Conservation (phyloP, 2,113 vertebrate genomes). For the Corythaeola cristata region DNA sequence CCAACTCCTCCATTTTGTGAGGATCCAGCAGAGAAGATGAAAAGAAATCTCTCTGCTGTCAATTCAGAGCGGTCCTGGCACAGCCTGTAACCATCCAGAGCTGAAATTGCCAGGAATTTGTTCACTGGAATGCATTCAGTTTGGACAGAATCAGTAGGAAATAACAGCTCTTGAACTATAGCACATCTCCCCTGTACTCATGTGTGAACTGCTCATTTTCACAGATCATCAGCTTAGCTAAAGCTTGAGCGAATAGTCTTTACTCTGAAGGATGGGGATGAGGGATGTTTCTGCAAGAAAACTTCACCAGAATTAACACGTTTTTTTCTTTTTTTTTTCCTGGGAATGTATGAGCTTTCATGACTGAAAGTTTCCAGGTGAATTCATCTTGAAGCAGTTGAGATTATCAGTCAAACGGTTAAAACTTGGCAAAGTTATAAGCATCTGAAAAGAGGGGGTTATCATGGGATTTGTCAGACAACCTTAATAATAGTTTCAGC, state of each 20-base stretch:
- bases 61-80: constrained; percentile 59
- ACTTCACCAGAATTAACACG: background rate
- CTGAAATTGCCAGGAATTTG: constrained; percentile 64
- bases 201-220: constrained; percentile 69
- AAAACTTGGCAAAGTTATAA: background rate
- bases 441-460: background rate
- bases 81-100: constrained; percentile 58
- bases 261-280: background rate
- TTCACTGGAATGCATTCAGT: constrained; percentile 62
- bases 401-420: background rate
- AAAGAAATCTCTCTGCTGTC: constrained; percentile 64
- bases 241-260: constrained; percentile 44
- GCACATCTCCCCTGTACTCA: constrained; percentile 60
- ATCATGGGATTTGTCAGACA: constrained; percentile 25
- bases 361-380: background rate
- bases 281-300: background rate
- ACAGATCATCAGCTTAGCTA: constrained; percentile 66
- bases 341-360: background rate
- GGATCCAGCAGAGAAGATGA: constrained; percentile 60
- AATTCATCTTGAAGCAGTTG: constrained; percentile 7
- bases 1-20: constrained; percentile 53
- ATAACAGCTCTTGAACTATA: constrained; percentile 67
- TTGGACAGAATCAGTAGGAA: constrained; percentile 66
- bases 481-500: constrained; percentile 48
- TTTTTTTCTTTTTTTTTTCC: background rate